phyloP scores from a whole-genome alignment of 2,888 invertebrate genomes.

The Osedax fenrisi region DNA sequence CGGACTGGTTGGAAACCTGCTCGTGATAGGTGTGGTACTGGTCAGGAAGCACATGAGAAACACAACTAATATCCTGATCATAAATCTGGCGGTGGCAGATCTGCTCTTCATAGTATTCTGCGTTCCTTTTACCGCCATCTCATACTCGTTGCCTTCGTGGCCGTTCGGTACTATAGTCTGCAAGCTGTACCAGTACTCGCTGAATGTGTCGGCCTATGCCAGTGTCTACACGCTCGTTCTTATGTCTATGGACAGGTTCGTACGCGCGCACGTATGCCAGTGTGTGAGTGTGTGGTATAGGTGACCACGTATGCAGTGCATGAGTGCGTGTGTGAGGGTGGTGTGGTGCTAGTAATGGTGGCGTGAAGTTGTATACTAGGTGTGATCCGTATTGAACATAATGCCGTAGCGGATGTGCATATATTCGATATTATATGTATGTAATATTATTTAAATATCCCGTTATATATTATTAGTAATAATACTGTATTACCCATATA shows the following conservation, averaged over 20 bases:
- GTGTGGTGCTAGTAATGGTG: too few relatives aligned
- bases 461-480: too few relatives aligned
- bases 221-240: slow-evolving; percentile 83
- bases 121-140: slow-evolving; percentile 82
- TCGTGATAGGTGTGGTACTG: slow-evolving; percentile 76
- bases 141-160: slow-evolving; percentile 75
- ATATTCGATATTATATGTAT: too few relatives aligned
- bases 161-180: slow-evolving; percentile 81
- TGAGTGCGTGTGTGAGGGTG: too few relatives aligned
- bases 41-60: slow-evolving; percentile 82
- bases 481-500: too few relatives aligned
- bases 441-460: too few relatives aligned
- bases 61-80: slow-evolving; percentile 79
- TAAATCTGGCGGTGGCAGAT: slow-evolving; percentile 78
- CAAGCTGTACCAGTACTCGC: slow-evolving; percentile 76
- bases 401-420: too few relatives aligned
- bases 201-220: slow-evolving; percentile 79
- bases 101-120: slow-evolving; percentile 80
- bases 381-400: too few relatives aligned
- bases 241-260: slow-evolving; percentile 69
- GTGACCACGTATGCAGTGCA: too few relatives aligned
- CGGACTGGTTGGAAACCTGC: slow-evolving; percentile 74
- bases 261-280: too few relatives aligned
- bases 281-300: too few relatives aligned
- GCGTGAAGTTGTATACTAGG: too few relatives aligned